Percentiles rank a stretch among this genome's conserved stretches.
These are phyloP conservation scores for Holothuria glaberrima DNA, from an alignment of 35 echinoderm and acorn worm species.

Conservation along the genomic window DNA sequence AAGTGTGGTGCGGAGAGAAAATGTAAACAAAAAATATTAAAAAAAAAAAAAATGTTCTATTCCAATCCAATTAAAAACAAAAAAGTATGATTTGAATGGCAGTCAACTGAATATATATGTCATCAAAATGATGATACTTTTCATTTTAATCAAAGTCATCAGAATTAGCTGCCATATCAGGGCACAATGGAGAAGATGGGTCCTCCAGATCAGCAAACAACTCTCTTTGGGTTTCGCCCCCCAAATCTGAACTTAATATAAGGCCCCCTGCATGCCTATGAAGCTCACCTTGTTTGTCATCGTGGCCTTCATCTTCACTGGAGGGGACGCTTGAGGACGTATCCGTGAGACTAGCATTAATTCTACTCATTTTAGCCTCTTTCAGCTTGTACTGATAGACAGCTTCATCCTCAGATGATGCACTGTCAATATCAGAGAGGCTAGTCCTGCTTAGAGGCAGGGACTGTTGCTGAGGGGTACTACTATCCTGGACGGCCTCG, in stretches of 20 bases:
- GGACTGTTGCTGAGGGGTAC: conserved; percentile 41
- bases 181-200: conserved; percentile 51
- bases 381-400: conserved; percentile 91
- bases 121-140: not conserved
- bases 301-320: conserved; percentile 59
- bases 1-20: too few species aligned
- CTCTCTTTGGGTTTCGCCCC: conserved; percentile 49
- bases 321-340: not conserved
- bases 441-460: conserved; percentile 44
- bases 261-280: conserved; percentile 84
- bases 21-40: too few species aligned
- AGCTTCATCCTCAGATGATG: conserved; percentile 78
- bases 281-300: conserved; percentile 70
- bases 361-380: conserved; percentile 68
- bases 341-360: conserved; percentile 49
- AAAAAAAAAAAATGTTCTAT: too few species aligned
- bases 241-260: conserved; percentile 42
- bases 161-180: conserved; percentile 69
- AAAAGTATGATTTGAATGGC: too few species aligned
- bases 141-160: conserved; percentile 89
- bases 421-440: conserved; percentile 67
- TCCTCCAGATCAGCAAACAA: conserved; percentile 85
- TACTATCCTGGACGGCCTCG: conserved; percentile 8
- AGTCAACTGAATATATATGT: not conserved
- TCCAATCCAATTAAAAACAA: too few species aligned